Evolutionary conservation across 1,140 invertebrate species (phyloP).

Genomic region (Zaprionus tsacasi): DNA sequence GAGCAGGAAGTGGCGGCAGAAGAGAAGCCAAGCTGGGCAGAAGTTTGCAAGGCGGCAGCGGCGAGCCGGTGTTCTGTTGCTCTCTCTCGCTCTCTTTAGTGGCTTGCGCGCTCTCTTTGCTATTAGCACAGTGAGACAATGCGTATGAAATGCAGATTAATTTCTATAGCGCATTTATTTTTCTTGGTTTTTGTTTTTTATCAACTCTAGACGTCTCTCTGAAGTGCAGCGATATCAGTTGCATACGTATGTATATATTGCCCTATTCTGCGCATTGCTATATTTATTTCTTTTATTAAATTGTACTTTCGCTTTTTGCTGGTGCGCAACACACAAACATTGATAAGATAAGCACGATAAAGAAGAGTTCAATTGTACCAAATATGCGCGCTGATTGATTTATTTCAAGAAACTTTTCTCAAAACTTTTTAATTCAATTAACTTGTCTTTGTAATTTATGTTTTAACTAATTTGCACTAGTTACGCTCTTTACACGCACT

Average conservation of each 20-base stretch:
- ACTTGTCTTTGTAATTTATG: no score
- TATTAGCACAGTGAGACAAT: no score
- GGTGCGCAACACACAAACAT: neutral
- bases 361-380: neutral
- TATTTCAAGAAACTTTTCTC: no score
- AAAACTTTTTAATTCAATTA: no score
- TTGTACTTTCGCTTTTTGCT: neutral
- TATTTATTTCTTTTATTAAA: neutral
- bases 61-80: neutral
- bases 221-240: neutral
- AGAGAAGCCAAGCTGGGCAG: neutral
- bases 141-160: no score
- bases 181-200: neutral
- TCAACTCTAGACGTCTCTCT: neutral
- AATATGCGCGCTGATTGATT: neutral
- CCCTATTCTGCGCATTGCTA: neutral
- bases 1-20: neutral
- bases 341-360: slow-evolving; percentile 1
- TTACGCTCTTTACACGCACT: no score
- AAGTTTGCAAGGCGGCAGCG: no score
- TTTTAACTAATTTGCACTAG: no score
- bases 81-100: neutral
- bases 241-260: neutral
- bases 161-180: no score
- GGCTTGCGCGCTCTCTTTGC: neutral